These are phyloP conservation scores for Drosophila subsilvestris DNA, from an alignment of 2,888 invertebrate species.

Conservation along the genomic window DNA sequence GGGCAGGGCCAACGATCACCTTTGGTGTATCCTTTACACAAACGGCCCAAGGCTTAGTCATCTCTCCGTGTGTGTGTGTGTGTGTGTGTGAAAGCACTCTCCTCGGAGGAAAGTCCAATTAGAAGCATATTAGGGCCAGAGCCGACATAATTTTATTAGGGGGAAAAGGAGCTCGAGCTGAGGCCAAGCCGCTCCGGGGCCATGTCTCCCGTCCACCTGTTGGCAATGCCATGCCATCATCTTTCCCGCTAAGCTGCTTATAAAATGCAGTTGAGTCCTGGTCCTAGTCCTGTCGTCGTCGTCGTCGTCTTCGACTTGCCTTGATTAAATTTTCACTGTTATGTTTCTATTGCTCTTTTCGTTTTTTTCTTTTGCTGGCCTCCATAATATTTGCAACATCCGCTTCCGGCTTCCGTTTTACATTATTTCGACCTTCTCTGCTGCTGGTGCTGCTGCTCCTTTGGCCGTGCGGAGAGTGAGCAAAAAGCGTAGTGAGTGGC, in stretches of 20 bases:
- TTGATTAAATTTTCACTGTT: slow-evolving; percentile 80
- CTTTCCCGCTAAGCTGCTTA: slow-evolving; percentile 65
- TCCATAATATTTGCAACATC: slow-evolving; percentile 75
- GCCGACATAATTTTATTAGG: slow-evolving; percentile 67
- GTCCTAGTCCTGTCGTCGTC: slow-evolving; percentile 6
- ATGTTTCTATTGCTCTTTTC: slow-evolving; percentile 65
- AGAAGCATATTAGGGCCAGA: slow-evolving; percentile 67
- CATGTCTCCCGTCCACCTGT: slow-evolving; percentile 47
- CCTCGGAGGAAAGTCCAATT: slow-evolving; percentile 66
- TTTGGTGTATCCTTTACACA: slow-evolving; percentile 41
- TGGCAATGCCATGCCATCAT: slow-evolving; percentile 31
- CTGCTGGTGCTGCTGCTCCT: slow-evolving; percentile 10
- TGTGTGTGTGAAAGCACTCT: slow-evolving; percentile 42
- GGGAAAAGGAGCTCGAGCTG: slow-evolving; percentile 30
- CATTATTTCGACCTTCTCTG: slow-evolving; percentile 51
- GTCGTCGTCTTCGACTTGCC: slow-evolving; percentile 62
- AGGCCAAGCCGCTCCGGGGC: slow-evolving; percentile 12
- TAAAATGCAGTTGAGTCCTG: slow-evolving; percentile 61
- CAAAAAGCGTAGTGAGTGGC: slow-evolving; percentile 29
- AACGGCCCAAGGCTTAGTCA: slow-evolving; percentile 15
- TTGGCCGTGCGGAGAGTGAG: neutral
- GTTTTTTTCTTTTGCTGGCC: slow-evolving; percentile 51
- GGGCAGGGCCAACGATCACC: slow-evolving; percentile 21
- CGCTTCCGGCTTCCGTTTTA: slow-evolving; percentile 73
- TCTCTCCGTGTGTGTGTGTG: neutral